These are phyloP conservation scores for Ailuropoda melanoleuca DNA, from an alignment of 2,113 vertebrate genomes.

Conservation along the genomic window DNA sequence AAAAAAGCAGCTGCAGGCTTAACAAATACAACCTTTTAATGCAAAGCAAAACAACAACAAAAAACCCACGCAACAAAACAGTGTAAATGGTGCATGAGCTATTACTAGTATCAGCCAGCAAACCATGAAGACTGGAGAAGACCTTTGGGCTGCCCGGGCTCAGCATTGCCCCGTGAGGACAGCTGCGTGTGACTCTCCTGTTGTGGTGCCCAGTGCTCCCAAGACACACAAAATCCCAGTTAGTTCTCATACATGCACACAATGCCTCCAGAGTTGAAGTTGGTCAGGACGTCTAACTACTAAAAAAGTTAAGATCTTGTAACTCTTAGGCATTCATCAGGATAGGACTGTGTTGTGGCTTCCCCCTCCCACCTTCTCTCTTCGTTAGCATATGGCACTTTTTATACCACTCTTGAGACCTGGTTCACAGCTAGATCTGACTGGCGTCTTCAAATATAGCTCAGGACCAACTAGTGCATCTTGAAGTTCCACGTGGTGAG, in stretches of 20 bases:
- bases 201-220: background rate
- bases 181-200: background rate
- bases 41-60: background rate
- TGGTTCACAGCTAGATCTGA: background rate
- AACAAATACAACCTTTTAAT: background rate
- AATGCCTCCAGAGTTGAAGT: background rate
- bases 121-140: background rate
- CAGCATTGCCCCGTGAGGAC: too few species aligned
- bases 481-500: background rate
- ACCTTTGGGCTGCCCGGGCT: background rate
- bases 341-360: accelerated
- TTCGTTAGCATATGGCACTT: background rate
- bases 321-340: background rate
- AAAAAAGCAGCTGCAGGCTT: background rate
- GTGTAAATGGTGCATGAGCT: background rate
- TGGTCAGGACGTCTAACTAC: background rate
- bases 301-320: background rate
- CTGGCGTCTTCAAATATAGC: background rate
- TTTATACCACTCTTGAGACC: background rate
- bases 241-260: background rate
- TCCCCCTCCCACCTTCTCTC: background rate
- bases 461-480: background rate
- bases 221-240: background rate
- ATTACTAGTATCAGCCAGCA: background rate
- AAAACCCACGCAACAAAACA: background rate